Base-by-base conservation (phyloP, 2,797 vertebrate species). In the Alcedo quadribrachys region DNA sequence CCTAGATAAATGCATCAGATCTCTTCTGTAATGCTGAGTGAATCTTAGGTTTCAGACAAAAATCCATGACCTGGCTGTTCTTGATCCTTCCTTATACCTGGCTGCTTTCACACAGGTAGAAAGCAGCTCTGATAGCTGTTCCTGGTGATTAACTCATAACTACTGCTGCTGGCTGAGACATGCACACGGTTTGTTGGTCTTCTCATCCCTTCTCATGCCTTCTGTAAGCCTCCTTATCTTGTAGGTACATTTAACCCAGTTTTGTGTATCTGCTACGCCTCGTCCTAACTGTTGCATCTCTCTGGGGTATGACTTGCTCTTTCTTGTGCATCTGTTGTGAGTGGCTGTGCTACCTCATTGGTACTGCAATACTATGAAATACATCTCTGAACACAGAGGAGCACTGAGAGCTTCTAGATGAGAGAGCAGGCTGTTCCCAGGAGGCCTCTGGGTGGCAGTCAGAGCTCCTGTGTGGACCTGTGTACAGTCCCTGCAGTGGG, bases 391-490 rank as follows among this genome's bases (percentile, higher is more conserved):
- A 33, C 30, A 5, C 55, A 35, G 40, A 51, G 35, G 30, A 74
- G 30, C 10, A 42, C 75, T 42, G 5, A 7, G 6, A 71, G 71
- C 28, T 45, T 18, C 14, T 45, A 28, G n/a, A 10, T 46, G 19
- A 21, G 60, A 76, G 74, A 65, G 70, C 62, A 48, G 6, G 9
- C 28, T 24, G 32, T 60, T 80, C 19, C 45, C 8, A 3, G 35
- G 50, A 83, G 54, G 79, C 40, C 76, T 74, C 32, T 84, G 87
- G 50, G 65, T 79, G 75, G 60, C 78, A 58, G 51, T n/a, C 75
- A n/a, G 67, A 79, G 61, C 48, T 60, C 21, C 51, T 46, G 79
- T 37, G 40, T 78, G 65, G 81, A 71, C 53, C 32, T 0, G 0
- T 19, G 19, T 16, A 2, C 53, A 45, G 46, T 83, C 46, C 55